Percentiles rank a stretch among this genome's conserved stretches.
phyloP scores from a whole-genome alignment of 2,113 vertebrate genomes.

The Leptosomus discolor region DNA sequence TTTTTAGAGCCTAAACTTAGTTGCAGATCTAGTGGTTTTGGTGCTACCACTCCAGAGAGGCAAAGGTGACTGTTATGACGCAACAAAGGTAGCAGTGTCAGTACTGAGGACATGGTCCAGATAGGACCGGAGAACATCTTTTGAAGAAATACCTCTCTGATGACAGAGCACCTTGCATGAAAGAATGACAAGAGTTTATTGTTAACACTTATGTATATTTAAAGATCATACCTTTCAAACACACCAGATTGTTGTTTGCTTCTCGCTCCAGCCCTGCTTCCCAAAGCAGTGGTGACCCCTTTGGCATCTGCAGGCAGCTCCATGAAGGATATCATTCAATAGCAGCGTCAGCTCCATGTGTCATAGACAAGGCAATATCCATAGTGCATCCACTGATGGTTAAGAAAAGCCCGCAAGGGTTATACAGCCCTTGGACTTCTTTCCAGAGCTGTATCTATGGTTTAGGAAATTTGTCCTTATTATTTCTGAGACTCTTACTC shows the following conservation, averaged over 20 bases:
- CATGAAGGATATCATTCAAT: background rate
- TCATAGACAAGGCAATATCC: background rate
- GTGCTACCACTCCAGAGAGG: background rate
- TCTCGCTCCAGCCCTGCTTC: background rate
- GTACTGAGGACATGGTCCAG: background rate
- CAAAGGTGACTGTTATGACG: background rate
- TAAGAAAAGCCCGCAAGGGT: background rate
- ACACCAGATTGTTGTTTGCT: background rate
- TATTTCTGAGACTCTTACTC: background rate
- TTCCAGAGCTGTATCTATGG: background rate
- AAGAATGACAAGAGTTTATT: background rate
- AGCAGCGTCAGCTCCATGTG: background rate
- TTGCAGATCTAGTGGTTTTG: background rate
- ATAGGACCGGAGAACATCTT: background rate
- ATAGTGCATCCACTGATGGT: background rate
- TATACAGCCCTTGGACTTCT: background rate
- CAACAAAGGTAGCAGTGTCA: background rate
- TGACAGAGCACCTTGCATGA: background rate
- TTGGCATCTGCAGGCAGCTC: background rate
- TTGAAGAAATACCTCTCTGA: background rate
- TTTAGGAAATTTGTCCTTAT: background rate
- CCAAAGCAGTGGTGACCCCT: background rate
- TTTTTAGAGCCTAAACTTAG: background rate
- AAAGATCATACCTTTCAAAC: conserved; percentile 17
- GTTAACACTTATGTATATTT: background rate